A percentile compares a stretch with the other conserved stretches of the same genome.
Evolutionary conservation across 2,888 invertebrate species (phyloP).

Genomic region (Lydus trimaculatus): DNA sequence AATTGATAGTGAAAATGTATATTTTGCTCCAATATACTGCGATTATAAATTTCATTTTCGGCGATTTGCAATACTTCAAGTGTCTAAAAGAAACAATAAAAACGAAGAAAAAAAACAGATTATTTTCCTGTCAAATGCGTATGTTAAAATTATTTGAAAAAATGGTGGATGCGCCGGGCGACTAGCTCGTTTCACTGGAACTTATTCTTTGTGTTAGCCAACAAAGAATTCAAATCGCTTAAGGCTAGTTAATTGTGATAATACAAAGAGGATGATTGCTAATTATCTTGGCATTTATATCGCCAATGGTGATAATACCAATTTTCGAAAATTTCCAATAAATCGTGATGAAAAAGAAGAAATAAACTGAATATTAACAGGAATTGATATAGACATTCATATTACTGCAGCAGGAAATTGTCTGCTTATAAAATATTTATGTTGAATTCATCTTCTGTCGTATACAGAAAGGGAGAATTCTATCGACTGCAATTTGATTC

Average conservation of each 20-base stretch:
- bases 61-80: constrained; percentile 70
- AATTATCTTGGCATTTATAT: neutral
- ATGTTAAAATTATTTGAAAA: neutral
- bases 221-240: neutral
- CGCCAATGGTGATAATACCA: too few species aligned
- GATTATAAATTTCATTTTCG: constrained; percentile 62
- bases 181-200: too few species aligned
- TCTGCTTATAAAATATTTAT: neutral
- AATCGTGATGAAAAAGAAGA: neutral
- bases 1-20: constrained; percentile 68
- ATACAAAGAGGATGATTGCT: neutral
- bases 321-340: neutral
- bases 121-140: neutral
- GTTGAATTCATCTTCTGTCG: neutral
- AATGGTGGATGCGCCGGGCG: neutral
- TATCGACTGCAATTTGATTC: neutral
- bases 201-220: too few species aligned
- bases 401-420: neutral
- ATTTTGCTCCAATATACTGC: constrained; percentile 66
- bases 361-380: neutral
- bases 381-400: neutral
- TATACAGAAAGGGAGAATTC: neutral
- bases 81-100: constrained; percentile 64
- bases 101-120: neutral
- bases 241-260: too few species aligned